These are phyloP conservation scores for Mycalesis mineus DNA, from an alignment of 2,888 invertebrate genomes.

Conservation along the genomic window DNA sequence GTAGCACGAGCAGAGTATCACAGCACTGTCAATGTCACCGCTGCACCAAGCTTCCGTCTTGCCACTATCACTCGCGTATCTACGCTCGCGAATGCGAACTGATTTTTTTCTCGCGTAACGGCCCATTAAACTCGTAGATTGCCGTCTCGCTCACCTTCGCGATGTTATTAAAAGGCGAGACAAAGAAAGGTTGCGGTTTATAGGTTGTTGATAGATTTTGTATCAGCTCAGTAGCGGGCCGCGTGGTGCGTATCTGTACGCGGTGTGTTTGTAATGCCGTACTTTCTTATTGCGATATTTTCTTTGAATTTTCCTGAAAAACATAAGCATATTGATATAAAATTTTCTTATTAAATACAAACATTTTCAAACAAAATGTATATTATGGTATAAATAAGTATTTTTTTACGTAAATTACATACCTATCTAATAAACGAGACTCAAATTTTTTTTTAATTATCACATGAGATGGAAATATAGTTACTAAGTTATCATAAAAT, in stretches of 20 bases:
- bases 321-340: background rate
- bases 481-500: too few species aligned
- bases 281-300: background rate
- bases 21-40: conserved; percentile 22
- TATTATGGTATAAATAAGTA: background rate
- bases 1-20: conserved; percentile 34
- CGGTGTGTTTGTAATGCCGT: conserved; percentile 58
- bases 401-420: too few species aligned
- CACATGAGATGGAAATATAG: too few species aligned
- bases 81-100: conserved; percentile 77
- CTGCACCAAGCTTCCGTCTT: conserved; percentile 66
- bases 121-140: conserved; percentile 78
- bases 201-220: conserved; percentile 79
- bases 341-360: background rate
- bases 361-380: background rate
- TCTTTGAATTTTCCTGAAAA: background rate
- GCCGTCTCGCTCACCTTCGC: conserved; percentile 71
- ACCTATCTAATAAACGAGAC: too few species aligned
- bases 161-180: conserved; percentile 69
- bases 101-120: conserved; percentile 78
- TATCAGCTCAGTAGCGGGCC: conserved; percentile 75
- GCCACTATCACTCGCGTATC: conserved; percentile 76
- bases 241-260: conserved; percentile 74
- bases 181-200: conserved; percentile 79
- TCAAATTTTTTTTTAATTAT: too few species aligned